Percentiles rank a stretch among this genome's conserved stretches.
Evolutionary conservation across 2,113 vertebrate genomes (phyloP).

Genomic region (Orthonyx spaldingii): DNA sequence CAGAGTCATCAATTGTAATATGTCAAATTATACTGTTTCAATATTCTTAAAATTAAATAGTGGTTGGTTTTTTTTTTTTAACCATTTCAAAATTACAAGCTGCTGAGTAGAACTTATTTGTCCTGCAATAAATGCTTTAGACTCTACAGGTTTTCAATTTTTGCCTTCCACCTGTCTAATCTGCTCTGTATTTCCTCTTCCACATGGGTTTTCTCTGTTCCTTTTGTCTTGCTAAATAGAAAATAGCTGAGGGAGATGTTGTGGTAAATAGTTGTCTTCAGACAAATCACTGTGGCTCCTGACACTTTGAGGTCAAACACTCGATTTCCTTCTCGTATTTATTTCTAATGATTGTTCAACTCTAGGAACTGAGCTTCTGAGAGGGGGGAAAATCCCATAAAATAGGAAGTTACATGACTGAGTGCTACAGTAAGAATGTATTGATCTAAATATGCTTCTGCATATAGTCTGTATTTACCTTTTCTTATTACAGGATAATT

Average conservation of each 20-base stretch:
- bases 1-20: not conserved
- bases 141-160: not conserved
- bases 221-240: not conserved
- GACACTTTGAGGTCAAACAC: not conserved
- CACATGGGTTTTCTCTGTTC: not conserved
- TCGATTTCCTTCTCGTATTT: not conserved
- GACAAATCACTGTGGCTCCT: not conserved
- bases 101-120: not conserved
- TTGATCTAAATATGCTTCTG: not conserved
- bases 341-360: not conserved
- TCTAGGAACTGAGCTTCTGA: not conserved
- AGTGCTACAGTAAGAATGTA: not conserved
- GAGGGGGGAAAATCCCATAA: accelerated
- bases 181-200: not conserved
- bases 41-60: not conserved
- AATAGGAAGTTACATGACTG: not conserved
- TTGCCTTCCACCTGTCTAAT: not conserved
- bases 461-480: not conserved
- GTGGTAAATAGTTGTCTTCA: not conserved
- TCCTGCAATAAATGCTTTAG: not conserved
- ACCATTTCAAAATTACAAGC: not conserved
- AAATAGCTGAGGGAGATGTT: not conserved
- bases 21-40: not conserved
- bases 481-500: slow-evolving; percentile 83
- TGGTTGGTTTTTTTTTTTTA: not conserved